These are phyloP conservation scores for Isurus oxyrinchus DNA, from an alignment of 2,113 vertebrate genomes.

Conservation along the genomic window DNA sequence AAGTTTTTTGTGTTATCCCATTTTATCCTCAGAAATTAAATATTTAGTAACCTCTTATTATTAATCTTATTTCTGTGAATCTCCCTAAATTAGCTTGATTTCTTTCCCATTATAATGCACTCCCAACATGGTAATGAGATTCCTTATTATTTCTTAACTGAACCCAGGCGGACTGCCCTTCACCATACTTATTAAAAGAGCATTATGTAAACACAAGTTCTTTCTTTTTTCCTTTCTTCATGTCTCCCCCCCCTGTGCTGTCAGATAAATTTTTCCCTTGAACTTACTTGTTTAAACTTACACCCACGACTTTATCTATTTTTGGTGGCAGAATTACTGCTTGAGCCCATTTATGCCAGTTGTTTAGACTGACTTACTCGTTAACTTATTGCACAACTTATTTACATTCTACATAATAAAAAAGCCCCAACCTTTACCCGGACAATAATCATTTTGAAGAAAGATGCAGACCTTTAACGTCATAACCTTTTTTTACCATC, in stretches of 20 bases:
- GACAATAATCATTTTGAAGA: neutral
- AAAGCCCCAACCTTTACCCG: neutral
- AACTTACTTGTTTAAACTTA: neutral
- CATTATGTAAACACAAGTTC: neutral
- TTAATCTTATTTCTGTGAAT: neutral
- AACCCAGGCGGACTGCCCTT: neutral
- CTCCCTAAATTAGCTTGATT: neutral
- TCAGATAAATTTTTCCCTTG: constrained; percentile 14
- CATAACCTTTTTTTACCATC: neutral
- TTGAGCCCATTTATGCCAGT: neutral
- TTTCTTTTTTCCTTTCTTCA: neutral
- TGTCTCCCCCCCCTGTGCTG: neutral
- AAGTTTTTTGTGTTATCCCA: neutral
- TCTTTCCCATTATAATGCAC: neutral
- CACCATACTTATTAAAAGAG: neutral
- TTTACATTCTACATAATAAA: neutral
- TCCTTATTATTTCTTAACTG: constrained; percentile 1
- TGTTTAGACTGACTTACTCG: neutral
- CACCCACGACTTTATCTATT: constrained; percentile 3
- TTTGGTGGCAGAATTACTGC: neutral
- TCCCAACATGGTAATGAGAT: neutral
- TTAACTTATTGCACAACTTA: neutral
- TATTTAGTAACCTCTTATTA: neutral
- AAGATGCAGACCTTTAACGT: neutral
- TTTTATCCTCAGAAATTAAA: neutral